Base-by-base conservation (phyloP, 1,140 invertebrate species). In the Battus philenor region DNA sequence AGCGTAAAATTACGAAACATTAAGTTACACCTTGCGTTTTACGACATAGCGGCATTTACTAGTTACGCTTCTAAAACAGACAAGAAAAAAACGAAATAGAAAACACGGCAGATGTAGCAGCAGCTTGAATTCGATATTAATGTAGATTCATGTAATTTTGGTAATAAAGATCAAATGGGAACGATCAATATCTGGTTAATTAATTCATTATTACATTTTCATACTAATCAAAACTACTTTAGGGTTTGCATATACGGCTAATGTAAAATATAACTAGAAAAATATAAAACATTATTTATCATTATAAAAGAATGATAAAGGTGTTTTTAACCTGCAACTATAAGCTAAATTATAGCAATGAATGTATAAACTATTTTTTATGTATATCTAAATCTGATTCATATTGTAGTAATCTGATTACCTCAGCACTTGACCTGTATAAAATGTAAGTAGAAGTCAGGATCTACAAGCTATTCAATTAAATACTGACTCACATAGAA, bases 41-140 rank as follows among this genome's bases (percentile, higher is more conserved):
- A 41, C 26, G 38, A 41, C 38, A 41, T 41, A 41, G 38, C 38
- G 38, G 38, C 38, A 41, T 15, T 41, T 41, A 41, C 38, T 41
- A 41, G 38, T 29, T 41, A 41, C 32, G 32, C 38, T 41, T 29
- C 38, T 27, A 8, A 27, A 1, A 17, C 12, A 5, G 34, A 38
- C 22, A 24, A 39, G 36, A 39, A 39, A 39, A n/a, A 39, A 39
- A 41, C 8, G 13, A 2, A 41, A 41, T 29, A 41, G 38, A 41
- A 26, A 41, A 41, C 26, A 11, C 13, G 29, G 38, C 38, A 41
- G 38, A 41, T 41, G 38, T 10, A 17, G 12, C 38, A 13, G 7
- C 32, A 33, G 9, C 24, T 29, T 29, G 26, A 10, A 29, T n/a
- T 41, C n/a, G n/a, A n/a, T n/a, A n/a, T n/a, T n/a, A 29, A 41